Evolutionary conservation across 1,140 invertebrate species (phyloP).

Genomic region (Aphaenogaster floridana): DNA sequence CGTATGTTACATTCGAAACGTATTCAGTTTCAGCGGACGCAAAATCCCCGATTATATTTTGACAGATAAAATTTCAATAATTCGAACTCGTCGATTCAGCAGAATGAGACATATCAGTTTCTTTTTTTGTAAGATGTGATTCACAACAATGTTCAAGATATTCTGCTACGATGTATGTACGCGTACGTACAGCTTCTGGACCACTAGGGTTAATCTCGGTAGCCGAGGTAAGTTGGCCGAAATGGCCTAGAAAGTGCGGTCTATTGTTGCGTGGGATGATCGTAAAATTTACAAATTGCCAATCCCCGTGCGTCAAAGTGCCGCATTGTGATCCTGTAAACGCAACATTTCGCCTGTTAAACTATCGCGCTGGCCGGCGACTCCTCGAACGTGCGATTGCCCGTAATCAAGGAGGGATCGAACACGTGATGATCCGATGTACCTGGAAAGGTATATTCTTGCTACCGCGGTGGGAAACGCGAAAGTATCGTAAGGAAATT

Average conservation of each 20-base stretch:
- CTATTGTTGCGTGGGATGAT: not conserved
- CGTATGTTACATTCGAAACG: not conserved
- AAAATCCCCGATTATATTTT: not conserved
- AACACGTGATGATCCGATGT: not conserved
- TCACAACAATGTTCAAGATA: not conserved
- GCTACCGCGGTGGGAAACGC: not conserved
- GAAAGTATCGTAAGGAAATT: not conserved
- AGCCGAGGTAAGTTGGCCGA: not conserved
- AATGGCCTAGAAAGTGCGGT: not conserved
- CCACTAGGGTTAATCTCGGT: not conserved
- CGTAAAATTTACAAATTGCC: slow-evolving; percentile 42
- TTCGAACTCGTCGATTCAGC: not conserved
- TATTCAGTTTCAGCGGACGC: not conserved
- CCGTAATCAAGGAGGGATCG: not conserved
- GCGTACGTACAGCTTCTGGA: not conserved
- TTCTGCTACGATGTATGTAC: not conserved
- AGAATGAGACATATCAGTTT: not conserved
- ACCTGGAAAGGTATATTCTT: not conserved
- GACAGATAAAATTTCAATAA: not conserved
- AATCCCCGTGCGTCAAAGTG: not conserved
- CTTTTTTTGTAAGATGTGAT: not conserved
- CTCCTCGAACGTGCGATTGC: not conserved
- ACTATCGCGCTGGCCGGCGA: not conserved
- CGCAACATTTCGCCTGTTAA: not conserved
- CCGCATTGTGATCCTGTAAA: not conserved